A percentile compares a stretch with the other conserved stretches of the same genome.
These are phyloP conservation scores for Drosophila neonasuta DNA, from an alignment of 2,888 invertebrate genomes.

Conservation along the genomic window DNA sequence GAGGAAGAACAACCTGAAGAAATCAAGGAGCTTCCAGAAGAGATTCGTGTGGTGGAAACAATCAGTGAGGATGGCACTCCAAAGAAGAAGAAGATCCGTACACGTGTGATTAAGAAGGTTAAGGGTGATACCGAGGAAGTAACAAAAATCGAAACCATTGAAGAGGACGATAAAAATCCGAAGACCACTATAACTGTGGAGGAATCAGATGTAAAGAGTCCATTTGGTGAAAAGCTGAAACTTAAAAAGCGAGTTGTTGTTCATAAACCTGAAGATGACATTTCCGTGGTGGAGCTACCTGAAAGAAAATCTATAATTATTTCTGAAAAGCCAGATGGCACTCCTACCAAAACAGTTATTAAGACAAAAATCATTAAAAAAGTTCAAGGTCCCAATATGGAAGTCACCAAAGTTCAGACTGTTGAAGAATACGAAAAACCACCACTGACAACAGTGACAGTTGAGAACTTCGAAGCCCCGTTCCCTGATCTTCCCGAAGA, in stretches of 20 bases:
- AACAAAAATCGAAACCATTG: constrained; percentile 58
- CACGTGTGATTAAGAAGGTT: constrained; percentile 14
- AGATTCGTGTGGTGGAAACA: constrained; percentile 42
- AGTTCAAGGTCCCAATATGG: constrained; percentile 80
- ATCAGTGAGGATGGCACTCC: constrained; percentile 26
- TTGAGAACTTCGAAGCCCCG: constrained; percentile 75
- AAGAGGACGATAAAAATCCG: constrained; percentile 56
- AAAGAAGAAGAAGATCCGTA: constrained; percentile 12
- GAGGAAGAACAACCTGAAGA: constrained; percentile 27
- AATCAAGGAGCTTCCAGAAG: constrained; percentile 39
- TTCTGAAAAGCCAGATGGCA: constrained; percentile 81
- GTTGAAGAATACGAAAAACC: constrained; percentile 50
- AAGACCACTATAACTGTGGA: constrained; percentile 63
- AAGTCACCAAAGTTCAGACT: constrained; percentile 46
- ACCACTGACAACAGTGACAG: constrained; percentile 35
- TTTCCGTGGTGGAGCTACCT: constrained; percentile 78
- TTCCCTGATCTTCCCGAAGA: constrained; percentile 76
- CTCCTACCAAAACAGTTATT: constrained; percentile 80
- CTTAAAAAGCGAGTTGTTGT: constrained; percentile 71
- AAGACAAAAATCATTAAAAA: constrained; percentile 83
- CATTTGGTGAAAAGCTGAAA: constrained; percentile 49
- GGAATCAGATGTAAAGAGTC: constrained; percentile 38
- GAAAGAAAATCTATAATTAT: constrained; percentile 80
- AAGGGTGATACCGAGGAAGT: constrained; percentile 8
- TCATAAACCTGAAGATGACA: constrained; percentile 72